Base-by-base conservation (phyloP, 2,888 invertebrate species). In the Brachypterus glaber region DNA sequence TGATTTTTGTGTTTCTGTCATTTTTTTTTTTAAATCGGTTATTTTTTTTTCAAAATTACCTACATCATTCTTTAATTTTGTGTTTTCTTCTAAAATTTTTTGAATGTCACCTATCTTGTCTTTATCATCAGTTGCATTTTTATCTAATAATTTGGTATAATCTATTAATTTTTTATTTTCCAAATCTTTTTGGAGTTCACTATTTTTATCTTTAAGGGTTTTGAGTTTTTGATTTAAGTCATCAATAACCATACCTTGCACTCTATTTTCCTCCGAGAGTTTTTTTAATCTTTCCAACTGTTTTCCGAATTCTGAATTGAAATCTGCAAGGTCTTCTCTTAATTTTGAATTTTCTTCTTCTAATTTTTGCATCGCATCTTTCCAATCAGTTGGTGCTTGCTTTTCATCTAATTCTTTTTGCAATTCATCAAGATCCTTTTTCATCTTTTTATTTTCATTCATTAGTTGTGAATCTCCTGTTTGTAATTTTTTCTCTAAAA, bases 281-380 rank as follows among this genome's bases (percentile, higher is more conserved):
- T 40, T 39, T 25, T 56, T 52, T 11, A 55, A 37, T 37, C 52
- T 53, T n/a, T 53, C 48, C 11, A 57, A 9, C 32, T 55, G 37
- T 24, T 51, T 46, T 13, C 35, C 33, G 14, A 54, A 53, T 43
- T 58, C 52, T 17, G 37, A 41, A 14, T 49, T 53, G 35, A 55
- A 49, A 31, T 33, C 39, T 9, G 47, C 53, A 3, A 57, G 39
- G 46, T 56, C 50, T 38, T 50, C 48, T 26, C 50, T 36, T 9
- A 58, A 39, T 17, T 51, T 47, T 9, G 54, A 53, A 21, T 53
- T 52, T 44, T 59, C 56, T 39, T 49, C 44, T 17, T 39, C 47
- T 18, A 58, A 34, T 9, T 41, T 41, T 14, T 50, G 47, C 8
- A 51, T 17, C 32, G 44, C 30, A 25, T 41, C 29, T 3, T 35